Conservation (phyloP, 2,888 invertebrate species). For the Drosophila kanekoi region DNA sequence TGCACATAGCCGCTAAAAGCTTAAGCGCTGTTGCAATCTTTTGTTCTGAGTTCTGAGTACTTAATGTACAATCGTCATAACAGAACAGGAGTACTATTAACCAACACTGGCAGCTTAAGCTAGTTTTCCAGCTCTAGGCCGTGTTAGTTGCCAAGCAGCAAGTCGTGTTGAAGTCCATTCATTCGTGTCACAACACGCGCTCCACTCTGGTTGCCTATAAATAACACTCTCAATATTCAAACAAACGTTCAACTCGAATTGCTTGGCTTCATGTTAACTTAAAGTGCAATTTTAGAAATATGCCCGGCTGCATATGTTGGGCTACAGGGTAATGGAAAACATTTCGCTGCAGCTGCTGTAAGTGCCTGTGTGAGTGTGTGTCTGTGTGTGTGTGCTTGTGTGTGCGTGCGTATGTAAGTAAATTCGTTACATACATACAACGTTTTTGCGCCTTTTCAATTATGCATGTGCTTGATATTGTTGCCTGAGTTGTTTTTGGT, state of each 20-base stretch:
- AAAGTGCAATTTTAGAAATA: constrained; percentile 1
- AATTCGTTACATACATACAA: constrained; percentile 29
- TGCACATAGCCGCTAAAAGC: not conserved
- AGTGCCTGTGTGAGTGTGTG: not conserved
- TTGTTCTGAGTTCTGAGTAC: too few relatives aligned
- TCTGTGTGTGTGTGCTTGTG: constrained; percentile 6
- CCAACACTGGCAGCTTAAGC: too few relatives aligned
- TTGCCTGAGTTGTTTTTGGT: constrained; percentile 39
- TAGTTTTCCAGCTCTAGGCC: too few relatives aligned
- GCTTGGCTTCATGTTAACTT: not conserved
- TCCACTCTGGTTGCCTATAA: too few relatives aligned
- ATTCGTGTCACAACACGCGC: too few relatives aligned
- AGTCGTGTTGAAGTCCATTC: too few relatives aligned
- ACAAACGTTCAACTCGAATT: not conserved
- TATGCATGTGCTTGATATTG: constrained; percentile 36
- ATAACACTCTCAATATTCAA: not conserved
- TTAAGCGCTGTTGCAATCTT: too few relatives aligned
- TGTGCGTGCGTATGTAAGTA: constrained; percentile 34
- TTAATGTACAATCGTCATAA: too few relatives aligned
- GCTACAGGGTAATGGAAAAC: constrained; percentile 14
- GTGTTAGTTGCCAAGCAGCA: too few relatives aligned
- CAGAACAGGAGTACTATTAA: too few relatives aligned
- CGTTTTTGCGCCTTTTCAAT: constrained; percentile 42
- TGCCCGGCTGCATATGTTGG: not conserved
- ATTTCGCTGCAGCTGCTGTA: constrained; percentile 15